These are phyloP conservation scores for Pseudotriccus pelzelni DNA, from an alignment of 2,797 vertebrate species.

Conservation along the genomic window DNA sequence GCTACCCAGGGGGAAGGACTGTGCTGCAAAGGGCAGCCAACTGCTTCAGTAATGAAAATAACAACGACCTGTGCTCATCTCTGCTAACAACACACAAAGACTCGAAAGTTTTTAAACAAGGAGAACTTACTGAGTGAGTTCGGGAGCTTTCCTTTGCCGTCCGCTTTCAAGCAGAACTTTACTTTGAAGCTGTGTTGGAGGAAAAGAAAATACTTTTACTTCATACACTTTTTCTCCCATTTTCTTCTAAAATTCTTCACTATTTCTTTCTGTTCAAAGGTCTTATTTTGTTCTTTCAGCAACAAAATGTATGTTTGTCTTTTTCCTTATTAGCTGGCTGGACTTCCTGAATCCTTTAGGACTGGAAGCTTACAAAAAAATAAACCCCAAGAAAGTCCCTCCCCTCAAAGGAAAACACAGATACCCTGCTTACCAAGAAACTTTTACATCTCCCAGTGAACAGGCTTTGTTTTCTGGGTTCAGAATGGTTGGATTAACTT, in stretches of 20 bases:
- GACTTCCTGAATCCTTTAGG: not conserved
- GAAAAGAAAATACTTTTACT: not conserved
- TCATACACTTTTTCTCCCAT: not conserved
- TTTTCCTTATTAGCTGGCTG: not conserved
- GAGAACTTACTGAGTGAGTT: constrained; percentile 82
- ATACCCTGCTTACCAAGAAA: constrained; percentile 88
- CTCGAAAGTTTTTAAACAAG: not conserved
- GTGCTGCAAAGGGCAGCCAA: not conserved
- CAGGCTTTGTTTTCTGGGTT: constrained; percentile 91
- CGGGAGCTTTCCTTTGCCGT: constrained; percentile 82
- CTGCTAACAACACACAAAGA: not conserved
- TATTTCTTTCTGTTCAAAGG: not conserved
- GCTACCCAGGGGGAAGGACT: not conserved
- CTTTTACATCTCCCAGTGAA: constrained; percentile 69
- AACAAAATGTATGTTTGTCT: not conserved
- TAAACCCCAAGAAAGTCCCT: not conserved
- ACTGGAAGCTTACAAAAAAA: not conserved
- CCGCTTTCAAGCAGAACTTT: constrained; percentile 90
- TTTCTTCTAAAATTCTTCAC: not conserved
- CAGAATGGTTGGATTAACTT: constrained; percentile 90
- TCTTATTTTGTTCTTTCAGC: not conserved
- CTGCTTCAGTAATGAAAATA: not conserved
- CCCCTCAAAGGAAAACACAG: not conserved
- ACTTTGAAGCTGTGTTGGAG: constrained; percentile 84
- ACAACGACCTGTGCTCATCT: too few species aligned